phyloP scores from a whole-genome alignment of 2,888 invertebrate species.

The Tetragnatha montana region DNA sequence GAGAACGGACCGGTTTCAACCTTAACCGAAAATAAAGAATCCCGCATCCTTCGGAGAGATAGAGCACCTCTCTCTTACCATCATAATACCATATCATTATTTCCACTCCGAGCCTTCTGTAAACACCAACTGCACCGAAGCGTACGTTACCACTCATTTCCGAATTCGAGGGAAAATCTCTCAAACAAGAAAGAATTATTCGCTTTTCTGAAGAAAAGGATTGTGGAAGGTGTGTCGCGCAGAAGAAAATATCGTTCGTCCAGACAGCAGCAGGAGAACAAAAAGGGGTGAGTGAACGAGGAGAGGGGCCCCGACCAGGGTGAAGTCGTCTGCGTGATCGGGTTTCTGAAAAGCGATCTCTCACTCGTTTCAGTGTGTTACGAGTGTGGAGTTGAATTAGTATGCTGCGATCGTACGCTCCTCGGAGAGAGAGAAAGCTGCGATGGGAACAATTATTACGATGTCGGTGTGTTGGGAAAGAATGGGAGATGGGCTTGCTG shows the following conservation, averaged over 20 bases:
- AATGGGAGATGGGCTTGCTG: too few species aligned
- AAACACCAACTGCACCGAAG: not conserved
- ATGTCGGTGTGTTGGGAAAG: too few species aligned
- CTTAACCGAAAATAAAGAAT: too few species aligned
- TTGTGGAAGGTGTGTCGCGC: conserved; percentile 11
- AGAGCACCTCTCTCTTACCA: not conserved
- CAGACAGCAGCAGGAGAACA: conserved; percentile 9
- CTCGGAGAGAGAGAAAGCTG: too few species aligned
- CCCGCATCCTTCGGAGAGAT: too few species aligned
- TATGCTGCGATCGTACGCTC: not conserved
- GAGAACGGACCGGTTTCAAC: too few species aligned
- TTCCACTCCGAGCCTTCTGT: not conserved
- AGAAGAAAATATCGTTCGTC: not conserved
- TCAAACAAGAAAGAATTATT: not conserved
- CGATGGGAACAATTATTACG: too few species aligned
- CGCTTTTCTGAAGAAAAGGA: not conserved
- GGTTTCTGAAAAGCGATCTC: not conserved
- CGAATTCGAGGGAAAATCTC: not conserved
- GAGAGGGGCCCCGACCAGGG: conserved; percentile 1
- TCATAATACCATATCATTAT: not conserved
- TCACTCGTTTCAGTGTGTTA: not conserved
- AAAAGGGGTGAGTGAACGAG: conserved; percentile 29
- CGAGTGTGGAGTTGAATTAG: conserved; percentile 2
- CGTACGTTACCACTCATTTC: not conserved
- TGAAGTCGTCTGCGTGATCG: not conserved